These are phyloP conservation scores for Synodontis membranacea DNA, from an alignment of 2,113 vertebrate genomes.

Conservation along the genomic window DNA sequence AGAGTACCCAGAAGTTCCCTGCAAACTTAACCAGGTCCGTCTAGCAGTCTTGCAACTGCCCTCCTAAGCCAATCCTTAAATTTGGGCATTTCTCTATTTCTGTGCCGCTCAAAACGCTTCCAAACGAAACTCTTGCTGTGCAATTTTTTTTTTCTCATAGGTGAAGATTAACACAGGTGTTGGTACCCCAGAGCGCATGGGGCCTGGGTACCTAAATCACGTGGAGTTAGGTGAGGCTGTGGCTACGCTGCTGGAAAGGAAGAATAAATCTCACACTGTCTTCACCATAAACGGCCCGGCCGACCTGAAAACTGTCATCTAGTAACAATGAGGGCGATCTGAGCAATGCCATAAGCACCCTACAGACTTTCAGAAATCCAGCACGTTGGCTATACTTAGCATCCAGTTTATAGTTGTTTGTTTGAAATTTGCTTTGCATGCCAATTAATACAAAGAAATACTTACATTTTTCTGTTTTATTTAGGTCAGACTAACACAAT, in stretches of 20 bases:
- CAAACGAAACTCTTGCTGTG: not conserved
- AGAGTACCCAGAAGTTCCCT: constrained; percentile 78
- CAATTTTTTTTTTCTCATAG: constrained; percentile 56
- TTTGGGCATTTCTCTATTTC: not conserved
- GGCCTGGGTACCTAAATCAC: constrained; percentile 75
- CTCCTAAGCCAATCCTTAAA: not conserved
- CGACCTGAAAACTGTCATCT: constrained; percentile 70
- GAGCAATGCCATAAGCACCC: constrained; percentile 4
- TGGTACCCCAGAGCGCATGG: constrained; percentile 68
- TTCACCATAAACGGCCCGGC: constrained; percentile 69
- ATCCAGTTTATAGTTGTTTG: constrained; percentile 1
- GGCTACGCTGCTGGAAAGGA: constrained; percentile 71
- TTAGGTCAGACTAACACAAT: constrained; percentile 15
- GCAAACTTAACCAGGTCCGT: constrained; percentile 82
- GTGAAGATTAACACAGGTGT: constrained; percentile 80
- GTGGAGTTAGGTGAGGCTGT: constrained; percentile 77
- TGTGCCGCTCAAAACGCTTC: not conserved
- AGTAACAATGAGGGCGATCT: constrained; percentile 56
- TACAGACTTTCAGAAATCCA: not conserved
- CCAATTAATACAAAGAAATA: constrained; percentile 30
- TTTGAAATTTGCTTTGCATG: constrained; percentile 44
- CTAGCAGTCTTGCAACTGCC: not conserved
- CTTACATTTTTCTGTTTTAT: constrained; percentile 12
- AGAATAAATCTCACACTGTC: constrained; percentile 66
- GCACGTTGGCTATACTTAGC: not conserved